Evolutionary conservation across 2,888 invertebrate species (phyloP).

Genomic region (Bellardia pandia): DNA sequence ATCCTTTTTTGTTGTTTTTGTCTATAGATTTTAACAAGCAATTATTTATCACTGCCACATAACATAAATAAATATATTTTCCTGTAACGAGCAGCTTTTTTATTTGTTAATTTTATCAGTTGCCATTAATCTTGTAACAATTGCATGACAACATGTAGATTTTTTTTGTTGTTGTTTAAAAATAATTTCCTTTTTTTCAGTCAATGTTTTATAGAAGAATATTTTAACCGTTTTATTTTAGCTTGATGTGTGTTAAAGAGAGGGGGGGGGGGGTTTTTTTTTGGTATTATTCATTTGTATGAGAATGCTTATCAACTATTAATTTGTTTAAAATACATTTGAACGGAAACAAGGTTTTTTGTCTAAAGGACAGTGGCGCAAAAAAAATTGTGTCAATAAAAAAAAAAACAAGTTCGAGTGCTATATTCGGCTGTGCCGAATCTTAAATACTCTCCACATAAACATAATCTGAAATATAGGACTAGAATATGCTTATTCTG

Average conservation of each 20-base stretch:
- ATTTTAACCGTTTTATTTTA: neutral
- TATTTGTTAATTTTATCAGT: slow-evolving; percentile 57
- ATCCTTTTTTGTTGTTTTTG: slow-evolving; percentile 20
- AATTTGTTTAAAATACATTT: slow-evolving; percentile 59
- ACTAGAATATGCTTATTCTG: no score
- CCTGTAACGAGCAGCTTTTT: slow-evolving; percentile 22
- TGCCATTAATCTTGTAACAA: slow-evolving; percentile 72
- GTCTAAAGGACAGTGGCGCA: neutral
- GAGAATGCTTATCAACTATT: slow-evolving; percentile 52
- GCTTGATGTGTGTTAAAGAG: neutral
- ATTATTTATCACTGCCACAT: slow-evolving; percentile 49
- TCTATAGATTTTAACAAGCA: slow-evolving; percentile 41
- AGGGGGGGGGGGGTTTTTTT: neutral
- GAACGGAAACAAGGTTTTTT: slow-evolving; percentile 17
- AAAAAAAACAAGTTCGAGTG: no score
- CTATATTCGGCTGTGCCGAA: no score
- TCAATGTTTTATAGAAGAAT: neutral
- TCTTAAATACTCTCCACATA: no score
- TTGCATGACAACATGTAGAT: slow-evolving; percentile 65
- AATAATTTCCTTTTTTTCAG: neutral
- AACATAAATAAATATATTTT: slow-evolving; percentile 49
- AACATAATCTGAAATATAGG: no score
- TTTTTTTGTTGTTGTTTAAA: neutral
- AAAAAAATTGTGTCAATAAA: neutral
- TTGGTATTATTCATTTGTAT: slow-evolving; percentile 19